Evolutionary conservation across 2,113 vertebrate genomes (phyloP), one percentile per base, ranked within the genome.

Genomic region (Scomber scombrus): DNA sequence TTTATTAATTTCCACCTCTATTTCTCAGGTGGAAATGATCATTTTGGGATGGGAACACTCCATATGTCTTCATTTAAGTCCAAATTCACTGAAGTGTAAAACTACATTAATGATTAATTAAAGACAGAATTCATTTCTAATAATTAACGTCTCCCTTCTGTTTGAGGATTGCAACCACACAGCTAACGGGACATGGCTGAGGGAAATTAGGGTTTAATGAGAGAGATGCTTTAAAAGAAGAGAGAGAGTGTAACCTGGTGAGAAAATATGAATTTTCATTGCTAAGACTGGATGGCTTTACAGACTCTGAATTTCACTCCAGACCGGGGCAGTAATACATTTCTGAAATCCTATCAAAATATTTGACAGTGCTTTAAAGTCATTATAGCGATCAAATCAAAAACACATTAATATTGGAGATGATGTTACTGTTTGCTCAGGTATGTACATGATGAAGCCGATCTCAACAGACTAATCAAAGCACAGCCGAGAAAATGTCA

Each of bases 71-170:
- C 73, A 50, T 19, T 31, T 56, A 18, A 58, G 45, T 86, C n/a
- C 50, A 89, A 52, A 71, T 81, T 16, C 80, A 49, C 49, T 9
- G 13, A 81, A 74, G 60, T 46, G 15, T 79, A 72, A 65, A 65
- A 73, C 52, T 62, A 14, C 52, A 85, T 88, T 57, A 85, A 87
- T 84, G 55, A 78, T 90, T 87, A 73, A 91, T 88, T 88, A 76
- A 84, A 84, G 70, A 75, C 43, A 73, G 78, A 86, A 84, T 61
- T 55, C 62, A 78, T 64, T 60, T 45, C 69, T 83, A 34, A 78
- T 87, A 81, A 87, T 88, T 88, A 88, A 69, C 72, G 80, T 78
- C 50, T 87, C 58, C 65, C 71, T 64, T 75, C 49, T 51, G 70
- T 64, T 72, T 54, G 29, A 78, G 75, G 16, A 66, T 66, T 69